These are phyloP conservation scores for Lottia gigantea DNA, from an alignment of 2,888 invertebrate species.

Conservation along the genomic window DNA sequence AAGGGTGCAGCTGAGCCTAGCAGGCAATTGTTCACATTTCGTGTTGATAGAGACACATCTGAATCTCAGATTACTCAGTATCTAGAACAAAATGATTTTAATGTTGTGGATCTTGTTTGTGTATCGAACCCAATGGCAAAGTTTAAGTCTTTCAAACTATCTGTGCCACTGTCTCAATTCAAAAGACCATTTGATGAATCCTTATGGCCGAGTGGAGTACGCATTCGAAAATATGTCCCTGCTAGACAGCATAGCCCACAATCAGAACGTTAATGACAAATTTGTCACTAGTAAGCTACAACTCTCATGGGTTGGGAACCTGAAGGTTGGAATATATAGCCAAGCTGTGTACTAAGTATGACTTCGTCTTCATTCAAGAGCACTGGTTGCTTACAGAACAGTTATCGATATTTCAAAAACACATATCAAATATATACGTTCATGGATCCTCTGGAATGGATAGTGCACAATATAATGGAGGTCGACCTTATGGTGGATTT, in stretches of 20 bases:
- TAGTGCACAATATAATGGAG: background rate
- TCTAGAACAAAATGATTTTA: too few species aligned
- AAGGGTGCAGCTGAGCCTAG: background rate
- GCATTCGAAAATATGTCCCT: too few species aligned
- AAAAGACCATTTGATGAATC: too few species aligned
- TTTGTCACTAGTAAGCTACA: background rate
- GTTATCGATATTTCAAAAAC: background rate
- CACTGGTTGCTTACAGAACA: background rate
- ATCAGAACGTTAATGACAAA: background rate
- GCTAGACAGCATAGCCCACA: background rate
- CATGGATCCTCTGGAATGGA: background rate
- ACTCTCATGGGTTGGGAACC: background rate
- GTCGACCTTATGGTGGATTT: background rate
- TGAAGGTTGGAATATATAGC: background rate
- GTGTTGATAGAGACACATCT: too few species aligned
- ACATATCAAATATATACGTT: background rate
- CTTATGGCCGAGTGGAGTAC: too few species aligned
- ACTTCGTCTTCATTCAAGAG: background rate
- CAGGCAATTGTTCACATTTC: background rate
- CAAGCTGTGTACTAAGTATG: background rate
- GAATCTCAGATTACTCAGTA: too few species aligned
- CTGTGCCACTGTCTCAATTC: too few species aligned
- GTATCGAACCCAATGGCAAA: too few species aligned
- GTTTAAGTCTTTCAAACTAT: too few species aligned
- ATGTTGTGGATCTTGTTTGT: too few species aligned